Percentiles rank a stretch among this genome's conserved stretches.
These are phyloP conservation scores for Microcebus griseorufus DNA, from an alignment of 2,113 vertebrate genomes.

Conservation along the genomic window DNA sequence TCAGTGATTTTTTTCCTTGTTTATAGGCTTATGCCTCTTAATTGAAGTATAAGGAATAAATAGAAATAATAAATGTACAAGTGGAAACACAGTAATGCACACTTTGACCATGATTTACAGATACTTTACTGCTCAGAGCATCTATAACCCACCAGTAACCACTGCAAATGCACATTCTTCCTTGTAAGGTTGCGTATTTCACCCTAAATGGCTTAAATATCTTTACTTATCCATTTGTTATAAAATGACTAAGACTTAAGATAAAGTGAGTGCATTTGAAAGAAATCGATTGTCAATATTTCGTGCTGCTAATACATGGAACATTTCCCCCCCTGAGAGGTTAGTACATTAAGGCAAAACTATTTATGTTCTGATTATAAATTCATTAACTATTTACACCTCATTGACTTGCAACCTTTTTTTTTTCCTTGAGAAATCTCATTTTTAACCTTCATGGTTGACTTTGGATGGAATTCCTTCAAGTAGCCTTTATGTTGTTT, in stretches of 20 bases:
- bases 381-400: constrained; percentile 66
- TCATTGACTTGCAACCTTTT: constrained; percentile 48
- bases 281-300: constrained; percentile 44
- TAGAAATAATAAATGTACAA: constrained; percentile 29
- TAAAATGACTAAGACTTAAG: constrained; percentile 66
- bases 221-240: constrained; percentile 68
- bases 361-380: constrained; percentile 72
- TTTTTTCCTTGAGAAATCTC: constrained; percentile 27
- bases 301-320: constrained; percentile 47
- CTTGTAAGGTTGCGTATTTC: constrained; percentile 54
- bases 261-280: constrained; percentile 65
- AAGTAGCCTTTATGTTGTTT: background rate
- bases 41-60: constrained; percentile 14
- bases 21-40: constrained; percentile 2
- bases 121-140: constrained; percentile 3
- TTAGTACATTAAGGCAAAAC: constrained; percentile 61
- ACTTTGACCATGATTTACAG: constrained; percentile 37
- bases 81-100: background rate
- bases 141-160: constrained; percentile 29
- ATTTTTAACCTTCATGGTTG: constrained; percentile 54
- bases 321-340: constrained; percentile 53
- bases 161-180: constrained; percentile 53
- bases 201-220: constrained; percentile 66
- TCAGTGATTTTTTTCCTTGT: background rate
- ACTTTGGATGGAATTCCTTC: background rate